Conservation (phyloP, 2,888 invertebrate species). For the Beris chalybata region DNA sequence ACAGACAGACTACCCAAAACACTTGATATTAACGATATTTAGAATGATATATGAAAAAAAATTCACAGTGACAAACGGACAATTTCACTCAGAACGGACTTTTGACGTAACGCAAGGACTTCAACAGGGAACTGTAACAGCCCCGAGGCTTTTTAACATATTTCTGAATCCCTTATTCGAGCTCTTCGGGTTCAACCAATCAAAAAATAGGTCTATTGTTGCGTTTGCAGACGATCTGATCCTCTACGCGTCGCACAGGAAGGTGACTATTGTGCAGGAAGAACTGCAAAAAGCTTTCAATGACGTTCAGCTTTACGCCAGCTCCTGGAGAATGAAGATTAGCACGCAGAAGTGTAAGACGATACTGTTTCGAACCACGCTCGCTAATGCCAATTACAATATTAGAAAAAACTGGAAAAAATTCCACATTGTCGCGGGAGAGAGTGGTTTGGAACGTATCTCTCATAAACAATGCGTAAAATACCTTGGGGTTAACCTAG, state of each 20-base stretch:
- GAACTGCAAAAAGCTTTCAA: too few relatives aligned
- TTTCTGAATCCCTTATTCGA: neutral
- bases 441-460: too few relatives aligned
- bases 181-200: neutral
- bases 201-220: neutral
- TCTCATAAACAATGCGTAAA: too few relatives aligned
- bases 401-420: too few relatives aligned
- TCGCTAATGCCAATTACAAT: too few relatives aligned
- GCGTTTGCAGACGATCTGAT: neutral
- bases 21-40: constrained; percentile 39
- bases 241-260: neutral
- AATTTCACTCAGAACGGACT: too few relatives aligned
- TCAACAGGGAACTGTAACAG: neutral
- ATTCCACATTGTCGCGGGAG: too few relatives aligned
- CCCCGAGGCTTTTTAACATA: neutral
- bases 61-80: neutral
- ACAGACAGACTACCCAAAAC: constrained; percentile 38
- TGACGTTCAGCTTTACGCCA: too few relatives aligned
- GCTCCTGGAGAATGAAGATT: too few relatives aligned
- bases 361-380: too few relatives aligned
- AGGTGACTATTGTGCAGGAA: neutral
- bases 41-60: neutral
- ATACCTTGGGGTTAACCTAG: too few relatives aligned
- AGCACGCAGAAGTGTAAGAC: too few relatives aligned
- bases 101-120: neutral